Percentiles rank a stretch among this genome's conserved stretches.
phyloP scores from a whole-genome alignment of 2,888 invertebrate species.

The Agrotis ipsilon region DNA sequence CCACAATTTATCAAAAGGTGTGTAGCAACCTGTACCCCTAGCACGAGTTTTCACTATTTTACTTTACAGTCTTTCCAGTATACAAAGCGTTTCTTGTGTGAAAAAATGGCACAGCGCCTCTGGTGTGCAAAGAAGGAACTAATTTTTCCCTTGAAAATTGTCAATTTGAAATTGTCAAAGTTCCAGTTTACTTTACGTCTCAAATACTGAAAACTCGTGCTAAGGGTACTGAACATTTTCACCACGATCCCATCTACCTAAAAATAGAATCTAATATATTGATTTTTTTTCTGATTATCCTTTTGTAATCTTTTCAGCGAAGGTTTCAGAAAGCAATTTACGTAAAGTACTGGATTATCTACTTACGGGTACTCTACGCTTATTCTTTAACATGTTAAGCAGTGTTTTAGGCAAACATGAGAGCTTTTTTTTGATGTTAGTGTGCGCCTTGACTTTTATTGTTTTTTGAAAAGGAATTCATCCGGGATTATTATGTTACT shows the following conservation, averaged over 20 bases:
- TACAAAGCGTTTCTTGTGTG: too few relatives aligned
- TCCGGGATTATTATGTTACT: background rate
- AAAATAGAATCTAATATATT: constrained; percentile 33
- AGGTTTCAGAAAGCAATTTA: constrained; percentile 30
- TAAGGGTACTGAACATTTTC: too few relatives aligned
- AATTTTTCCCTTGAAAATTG: too few relatives aligned
- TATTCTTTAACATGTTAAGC: background rate
- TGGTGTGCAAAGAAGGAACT: too few relatives aligned
- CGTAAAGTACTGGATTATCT: constrained; percentile 14
- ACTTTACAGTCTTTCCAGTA: too few relatives aligned
- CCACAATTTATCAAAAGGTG: constrained; percentile 19
- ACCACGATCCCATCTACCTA: background rate
- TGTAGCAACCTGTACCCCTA: background rate
- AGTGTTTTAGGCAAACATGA: background rate
- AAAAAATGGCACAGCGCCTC: too few relatives aligned
- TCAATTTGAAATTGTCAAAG: too few relatives aligned
- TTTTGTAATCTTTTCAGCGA: constrained; percentile 39
- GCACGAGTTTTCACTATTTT: too few relatives aligned
- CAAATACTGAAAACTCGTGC: too few relatives aligned
- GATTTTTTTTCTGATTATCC: constrained; percentile 27
- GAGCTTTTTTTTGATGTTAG: background rate
- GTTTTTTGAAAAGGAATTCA: background rate
- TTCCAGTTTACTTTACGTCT: too few relatives aligned
- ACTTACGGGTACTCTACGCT: constrained; percentile 8
- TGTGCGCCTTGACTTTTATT: background rate